Percentiles rank a stretch among this genome's conserved stretches.
Conservation (phyloP, 2,113 vertebrate genomes). For the Heptranchias perlo region DNA sequence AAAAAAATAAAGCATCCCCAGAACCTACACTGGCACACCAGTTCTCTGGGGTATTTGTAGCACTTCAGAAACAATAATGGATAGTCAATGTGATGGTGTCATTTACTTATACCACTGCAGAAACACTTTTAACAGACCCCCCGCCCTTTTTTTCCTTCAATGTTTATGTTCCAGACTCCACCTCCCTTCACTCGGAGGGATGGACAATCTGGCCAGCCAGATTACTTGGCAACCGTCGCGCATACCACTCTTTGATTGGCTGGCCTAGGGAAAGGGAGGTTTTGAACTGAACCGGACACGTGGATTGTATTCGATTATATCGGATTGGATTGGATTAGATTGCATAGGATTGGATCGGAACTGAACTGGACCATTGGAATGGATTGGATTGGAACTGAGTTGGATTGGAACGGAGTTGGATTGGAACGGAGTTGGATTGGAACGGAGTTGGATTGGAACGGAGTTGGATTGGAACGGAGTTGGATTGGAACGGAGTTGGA, state of each 20-base stretch:
- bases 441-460: too few relatives aligned
- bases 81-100: background rate
- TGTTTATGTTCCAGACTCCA: background rate
- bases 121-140: background rate
- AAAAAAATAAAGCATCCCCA: background rate
- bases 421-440: too few relatives aligned
- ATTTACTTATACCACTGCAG: background rate
- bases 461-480: too few relatives aligned
- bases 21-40: background rate
- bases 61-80: background rate
- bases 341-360: too few relatives aligned
- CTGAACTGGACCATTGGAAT: too few relatives aligned
- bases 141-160: background rate
- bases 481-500: too few relatives aligned
- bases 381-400: too few relatives aligned
- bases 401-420: too few relatives aligned
- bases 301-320: too few relatives aligned
- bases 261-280: background rate
- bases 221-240: background rate
- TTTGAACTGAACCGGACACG: too few relatives aligned
- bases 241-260: background rate
- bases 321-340: too few relatives aligned
- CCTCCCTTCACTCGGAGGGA: background rate
- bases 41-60: background rate
- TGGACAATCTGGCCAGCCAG: background rate